phyloP scores from a whole-genome alignment of 2,113 vertebrate species.

The Scopus umbretta region DNA sequence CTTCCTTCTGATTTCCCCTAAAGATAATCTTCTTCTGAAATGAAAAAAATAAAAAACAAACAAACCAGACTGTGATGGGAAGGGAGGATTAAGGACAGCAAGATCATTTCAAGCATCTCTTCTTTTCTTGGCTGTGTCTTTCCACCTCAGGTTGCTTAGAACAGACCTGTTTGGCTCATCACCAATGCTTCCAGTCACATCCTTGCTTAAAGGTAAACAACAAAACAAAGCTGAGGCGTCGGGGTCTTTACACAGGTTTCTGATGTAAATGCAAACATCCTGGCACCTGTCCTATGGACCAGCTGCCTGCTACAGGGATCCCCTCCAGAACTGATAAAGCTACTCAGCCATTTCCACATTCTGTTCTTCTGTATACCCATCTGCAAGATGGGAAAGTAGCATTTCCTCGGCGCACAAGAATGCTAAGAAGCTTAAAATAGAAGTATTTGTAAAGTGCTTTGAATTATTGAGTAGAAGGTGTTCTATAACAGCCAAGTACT shows the following conservation, averaged over 20 bases:
- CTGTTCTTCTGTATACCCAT: not conserved
- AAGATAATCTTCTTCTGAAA: not conserved
- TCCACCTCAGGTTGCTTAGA: not conserved
- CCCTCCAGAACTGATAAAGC: not conserved
- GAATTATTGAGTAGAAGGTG: not conserved
- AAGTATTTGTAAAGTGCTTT: not conserved
- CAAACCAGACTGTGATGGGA: not conserved
- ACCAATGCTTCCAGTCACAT: not conserved
- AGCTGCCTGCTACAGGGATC: not conserved
- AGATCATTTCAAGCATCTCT: not conserved
- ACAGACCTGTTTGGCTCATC: not conserved
- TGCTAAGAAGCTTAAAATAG: not conserved
- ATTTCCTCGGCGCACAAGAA: not conserved
- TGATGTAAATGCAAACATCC: not conserved
- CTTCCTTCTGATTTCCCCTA: not conserved
- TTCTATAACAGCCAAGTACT: not conserved
- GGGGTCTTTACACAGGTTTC: not conserved
- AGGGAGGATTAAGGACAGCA: not conserved
- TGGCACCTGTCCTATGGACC: too few relatives aligned
- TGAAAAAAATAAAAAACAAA: accelerated
- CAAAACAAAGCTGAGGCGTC: not conserved
- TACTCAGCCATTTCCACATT: not conserved
- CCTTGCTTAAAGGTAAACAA: not conserved
- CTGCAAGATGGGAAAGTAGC: not conserved
- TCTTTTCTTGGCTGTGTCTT: not conserved